Percentiles rank a stretch among this genome's conserved stretches.
phyloP scores from a whole-genome alignment of 2,113 vertebrate species.

The Pantherophis guttatus region DNA sequence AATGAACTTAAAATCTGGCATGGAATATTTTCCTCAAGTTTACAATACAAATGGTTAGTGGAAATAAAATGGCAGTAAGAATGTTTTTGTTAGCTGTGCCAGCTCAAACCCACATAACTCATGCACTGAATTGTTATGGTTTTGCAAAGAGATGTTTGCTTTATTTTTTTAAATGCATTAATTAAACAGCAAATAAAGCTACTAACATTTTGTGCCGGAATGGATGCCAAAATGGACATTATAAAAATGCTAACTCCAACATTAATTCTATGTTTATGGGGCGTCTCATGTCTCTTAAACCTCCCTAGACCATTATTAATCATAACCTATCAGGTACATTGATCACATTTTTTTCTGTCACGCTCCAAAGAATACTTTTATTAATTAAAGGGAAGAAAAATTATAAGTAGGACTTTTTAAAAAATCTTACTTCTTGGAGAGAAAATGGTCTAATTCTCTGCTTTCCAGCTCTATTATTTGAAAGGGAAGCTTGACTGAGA shows the following conservation, averaged over 20 bases:
- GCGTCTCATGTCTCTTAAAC: slow-evolving; percentile 61
- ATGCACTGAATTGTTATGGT: slow-evolving; percentile 52
- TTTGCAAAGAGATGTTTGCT: slow-evolving; percentile 52
- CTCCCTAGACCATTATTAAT: slow-evolving; percentile 63
- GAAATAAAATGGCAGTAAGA: slow-evolving; percentile 56
- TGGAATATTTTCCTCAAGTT: slow-evolving; percentile 54
- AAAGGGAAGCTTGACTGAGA: slow-evolving; percentile 44
- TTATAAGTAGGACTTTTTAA: slow-evolving; percentile 34
- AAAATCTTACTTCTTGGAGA: slow-evolving; percentile 26
- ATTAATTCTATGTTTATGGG: slow-evolving; percentile 66
- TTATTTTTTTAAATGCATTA: slow-evolving; percentile 50
- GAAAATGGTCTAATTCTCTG: slow-evolving; percentile 48
- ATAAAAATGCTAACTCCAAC: slow-evolving; percentile 60
- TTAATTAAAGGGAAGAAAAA: slow-evolving; percentile 64
- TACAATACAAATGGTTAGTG: slow-evolving; percentile 54
- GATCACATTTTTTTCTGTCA: slow-evolving; percentile 66
- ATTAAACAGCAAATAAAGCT: slow-evolving; percentile 60
- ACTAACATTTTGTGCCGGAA: slow-evolving; percentile 57
- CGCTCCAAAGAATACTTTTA: slow-evolving; percentile 55
- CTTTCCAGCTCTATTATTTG: slow-evolving; percentile 53
- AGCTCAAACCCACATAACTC: slow-evolving; percentile 55
- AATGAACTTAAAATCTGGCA: slow-evolving; percentile 55
- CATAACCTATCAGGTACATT: slow-evolving; percentile 63
- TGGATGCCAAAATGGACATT: slow-evolving; percentile 64
- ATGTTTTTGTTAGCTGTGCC: slow-evolving; percentile 58